Evolutionary conservation across 2,797 vertebrate species (phyloP).

Genomic region (Lepilemur ruficaudatus): DNA sequence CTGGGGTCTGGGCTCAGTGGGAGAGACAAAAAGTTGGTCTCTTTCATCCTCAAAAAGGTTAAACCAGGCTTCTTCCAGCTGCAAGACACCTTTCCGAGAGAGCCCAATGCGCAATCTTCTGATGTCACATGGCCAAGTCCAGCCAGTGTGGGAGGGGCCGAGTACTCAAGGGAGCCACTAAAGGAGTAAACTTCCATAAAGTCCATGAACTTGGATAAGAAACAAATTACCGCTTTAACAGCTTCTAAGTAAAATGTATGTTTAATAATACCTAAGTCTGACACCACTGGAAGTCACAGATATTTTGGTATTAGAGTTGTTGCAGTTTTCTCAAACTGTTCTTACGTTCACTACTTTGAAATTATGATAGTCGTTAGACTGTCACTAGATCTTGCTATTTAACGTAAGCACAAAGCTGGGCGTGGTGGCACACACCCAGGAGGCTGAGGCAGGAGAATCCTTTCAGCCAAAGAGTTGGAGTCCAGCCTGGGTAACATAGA

Average conservation of each 20-base stretch:
- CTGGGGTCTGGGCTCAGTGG: not conserved
- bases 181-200: not conserved
- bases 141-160: not conserved
- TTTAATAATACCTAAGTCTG: not conserved
- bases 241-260: not conserved
- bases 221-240: not conserved
- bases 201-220: not conserved
- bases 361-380: not conserved
- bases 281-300: not conserved
- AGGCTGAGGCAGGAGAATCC: not conserved
- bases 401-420: not conserved
- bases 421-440: not conserved
- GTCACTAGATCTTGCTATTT: not conserved
- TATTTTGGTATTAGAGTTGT: not conserved
- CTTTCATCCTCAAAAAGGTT: not conserved
- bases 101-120: not conserved
- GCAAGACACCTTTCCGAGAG: not conserved
- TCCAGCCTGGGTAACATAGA: not conserved
- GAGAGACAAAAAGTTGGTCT: not conserved
- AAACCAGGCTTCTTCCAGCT: not conserved
- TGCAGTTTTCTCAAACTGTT: not conserved
- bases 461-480: not conserved
- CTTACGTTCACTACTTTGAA: not conserved
- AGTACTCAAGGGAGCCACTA: not conserved
- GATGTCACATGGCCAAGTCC: not conserved